Conservation (phyloP, 2,888 invertebrate species). For the Lasius fuliginosus region DNA sequence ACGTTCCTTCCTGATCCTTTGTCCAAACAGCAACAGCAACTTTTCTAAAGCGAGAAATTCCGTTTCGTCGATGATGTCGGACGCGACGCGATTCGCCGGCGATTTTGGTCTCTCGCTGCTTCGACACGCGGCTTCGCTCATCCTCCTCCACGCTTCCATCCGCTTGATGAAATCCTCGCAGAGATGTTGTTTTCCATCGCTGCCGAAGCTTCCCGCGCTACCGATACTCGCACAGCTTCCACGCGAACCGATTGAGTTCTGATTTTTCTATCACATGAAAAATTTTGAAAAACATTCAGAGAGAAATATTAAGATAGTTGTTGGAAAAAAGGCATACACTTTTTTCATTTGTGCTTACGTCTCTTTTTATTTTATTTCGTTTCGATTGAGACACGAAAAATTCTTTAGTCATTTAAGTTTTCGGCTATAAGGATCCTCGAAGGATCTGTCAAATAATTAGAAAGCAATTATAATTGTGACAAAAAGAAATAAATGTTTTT, state of each 20-base stretch:
- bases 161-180: constrained; percentile 94
- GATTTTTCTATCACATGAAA: constrained; percentile 28
- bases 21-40: constrained; percentile 85
- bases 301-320: background rate
- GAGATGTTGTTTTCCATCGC: constrained; percentile 89
- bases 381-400: background rate
- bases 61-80: constrained; percentile 84
- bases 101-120: constrained; percentile 82
- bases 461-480: background rate
- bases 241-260: constrained; percentile 42
- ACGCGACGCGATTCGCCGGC: constrained; percentile 15
- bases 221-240: constrained; percentile 64
- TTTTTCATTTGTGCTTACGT: background rate
- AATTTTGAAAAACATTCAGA: background rate
- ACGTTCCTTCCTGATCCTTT: constrained; percentile 89
- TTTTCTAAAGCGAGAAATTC: constrained; percentile 89
- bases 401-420: background rate
- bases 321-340: background rate
- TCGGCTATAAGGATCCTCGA: background rate
- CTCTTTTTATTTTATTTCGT: background rate
- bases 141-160: constrained; percentile 94
- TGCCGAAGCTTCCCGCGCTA: constrained; percentile 46
- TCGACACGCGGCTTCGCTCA: constrained; percentile 89
- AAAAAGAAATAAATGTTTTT: background rate
- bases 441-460: background rate